Conservation (phyloP, 2,888 invertebrate species). For the Odontocerum albicorne region DNA sequence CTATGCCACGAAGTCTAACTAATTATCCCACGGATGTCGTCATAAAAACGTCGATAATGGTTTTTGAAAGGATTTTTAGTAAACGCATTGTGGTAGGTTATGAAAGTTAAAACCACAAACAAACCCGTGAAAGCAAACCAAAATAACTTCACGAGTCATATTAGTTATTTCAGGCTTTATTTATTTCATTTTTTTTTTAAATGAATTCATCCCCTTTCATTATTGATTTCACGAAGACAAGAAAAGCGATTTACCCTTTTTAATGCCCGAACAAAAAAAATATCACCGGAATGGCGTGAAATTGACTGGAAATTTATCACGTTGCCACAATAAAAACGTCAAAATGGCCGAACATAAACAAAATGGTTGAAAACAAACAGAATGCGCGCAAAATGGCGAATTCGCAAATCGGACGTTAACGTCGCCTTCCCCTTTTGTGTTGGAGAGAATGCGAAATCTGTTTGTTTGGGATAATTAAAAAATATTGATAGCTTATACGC, state of each 20-base stretch:
- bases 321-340: slow-evolving; percentile 21
- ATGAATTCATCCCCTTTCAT: not conserved
- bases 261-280: too few species aligned
- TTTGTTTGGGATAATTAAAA: slow-evolving; percentile 34
- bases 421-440: slow-evolving; percentile 14
- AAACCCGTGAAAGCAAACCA: too few species aligned
- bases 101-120: too few species aligned
- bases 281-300: slow-evolving; percentile 7
- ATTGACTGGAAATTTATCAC: slow-evolving; percentile 8
- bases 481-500: slow-evolving; percentile 24
- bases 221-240: too few species aligned
- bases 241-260: too few species aligned
- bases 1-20: too few species aligned
- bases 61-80: too few species aligned
- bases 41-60: too few species aligned
- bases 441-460: slow-evolving; percentile 15
- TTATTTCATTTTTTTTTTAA: not conserved
- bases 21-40: too few species aligned
- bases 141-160: too few species aligned
- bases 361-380: slow-evolving; percentile 8
- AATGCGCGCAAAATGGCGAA: not conserved
- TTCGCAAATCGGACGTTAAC: not conserved
- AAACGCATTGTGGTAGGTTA: too few species aligned
- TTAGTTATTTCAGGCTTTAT: too few species aligned
- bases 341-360: slow-evolving; percentile 12